Conservation (phyloP, 2,113 vertebrate genomes). For the Motacilla tschutschensis region DNA sequence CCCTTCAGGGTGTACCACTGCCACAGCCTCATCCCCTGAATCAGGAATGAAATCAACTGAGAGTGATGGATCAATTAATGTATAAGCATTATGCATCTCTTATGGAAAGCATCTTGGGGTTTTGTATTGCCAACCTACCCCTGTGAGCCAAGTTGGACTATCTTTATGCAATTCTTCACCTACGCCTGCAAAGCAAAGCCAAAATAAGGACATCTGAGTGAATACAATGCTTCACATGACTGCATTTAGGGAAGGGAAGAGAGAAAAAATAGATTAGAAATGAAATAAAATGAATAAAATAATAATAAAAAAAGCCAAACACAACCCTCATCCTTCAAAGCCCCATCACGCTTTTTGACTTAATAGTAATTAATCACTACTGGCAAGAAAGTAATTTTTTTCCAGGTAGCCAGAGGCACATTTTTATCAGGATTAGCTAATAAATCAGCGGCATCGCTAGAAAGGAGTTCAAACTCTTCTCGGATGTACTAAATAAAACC, state of each 20-base stretch:
- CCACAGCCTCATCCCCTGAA: neutral
- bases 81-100: neutral
- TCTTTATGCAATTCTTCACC: constrained; percentile 49
- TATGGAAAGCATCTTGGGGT: constrained; percentile 33
- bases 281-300: neutral
- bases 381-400: constrained; percentile 71
- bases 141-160: constrained; percentile 44
- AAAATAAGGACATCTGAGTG: constrained; percentile 48
- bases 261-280: neutral
- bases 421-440: constrained; percentile 79
- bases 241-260: constrained; percentile 38
- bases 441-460: constrained; percentile 71
- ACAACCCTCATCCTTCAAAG: constrained; percentile 62
- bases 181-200: constrained; percentile 60
- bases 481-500: constrained; percentile 64
- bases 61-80: constrained; percentile 43
- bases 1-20: neutral
- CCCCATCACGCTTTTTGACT: constrained; percentile 69
- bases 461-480: constrained; percentile 74
- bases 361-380: constrained; percentile 76
- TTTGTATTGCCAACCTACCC: constrained; percentile 11
- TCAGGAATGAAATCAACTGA: constrained; percentile 31
- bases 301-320: constrained; percentile 24
- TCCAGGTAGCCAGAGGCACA: constrained; percentile 73
- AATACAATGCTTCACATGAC: constrained; percentile 48